Conservation (phyloP, 2,113 vertebrate species). For the Thermophis baileyi region DNA sequence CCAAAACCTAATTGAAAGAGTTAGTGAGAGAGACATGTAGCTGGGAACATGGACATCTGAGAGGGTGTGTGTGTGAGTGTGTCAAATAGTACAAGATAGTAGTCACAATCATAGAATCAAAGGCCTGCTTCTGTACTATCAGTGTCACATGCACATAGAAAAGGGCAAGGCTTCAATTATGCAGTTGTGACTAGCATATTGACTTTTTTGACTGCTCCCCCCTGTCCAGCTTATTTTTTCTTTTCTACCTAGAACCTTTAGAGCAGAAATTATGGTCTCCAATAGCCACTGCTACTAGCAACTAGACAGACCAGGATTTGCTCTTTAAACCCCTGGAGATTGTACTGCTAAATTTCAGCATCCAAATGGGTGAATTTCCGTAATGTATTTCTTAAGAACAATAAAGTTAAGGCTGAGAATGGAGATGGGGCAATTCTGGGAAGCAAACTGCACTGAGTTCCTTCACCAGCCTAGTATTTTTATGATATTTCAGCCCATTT, state of each 20-base stretch:
- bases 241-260: neutral
- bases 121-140: neutral
- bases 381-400: neutral
- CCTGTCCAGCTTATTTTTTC: neutral
- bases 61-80: neutral
- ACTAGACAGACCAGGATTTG: neutral
- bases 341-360: neutral
- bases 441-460: neutral
- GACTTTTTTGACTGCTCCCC: neutral
- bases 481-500: neutral
- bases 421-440: neutral
- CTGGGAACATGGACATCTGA: neutral
- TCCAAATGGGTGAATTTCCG: neutral
- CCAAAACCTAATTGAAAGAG: neutral
- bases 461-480: neutral
- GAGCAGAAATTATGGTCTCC: neutral
- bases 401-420: neutral
- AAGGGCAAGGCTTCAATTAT: neutral
- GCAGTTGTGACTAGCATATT: neutral
- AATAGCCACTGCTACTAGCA: neutral
- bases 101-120: neutral
- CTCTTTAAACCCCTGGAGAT: neutral
- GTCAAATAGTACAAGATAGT: neutral
- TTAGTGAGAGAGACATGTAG: neutral
- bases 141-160: neutral